Percentiles rank a stretch among this genome's conserved stretches.
These are phyloP conservation scores for Urocyon cinereoargenteus DNA, from an alignment of 2,797 vertebrate species.

Conservation along the genomic window DNA sequence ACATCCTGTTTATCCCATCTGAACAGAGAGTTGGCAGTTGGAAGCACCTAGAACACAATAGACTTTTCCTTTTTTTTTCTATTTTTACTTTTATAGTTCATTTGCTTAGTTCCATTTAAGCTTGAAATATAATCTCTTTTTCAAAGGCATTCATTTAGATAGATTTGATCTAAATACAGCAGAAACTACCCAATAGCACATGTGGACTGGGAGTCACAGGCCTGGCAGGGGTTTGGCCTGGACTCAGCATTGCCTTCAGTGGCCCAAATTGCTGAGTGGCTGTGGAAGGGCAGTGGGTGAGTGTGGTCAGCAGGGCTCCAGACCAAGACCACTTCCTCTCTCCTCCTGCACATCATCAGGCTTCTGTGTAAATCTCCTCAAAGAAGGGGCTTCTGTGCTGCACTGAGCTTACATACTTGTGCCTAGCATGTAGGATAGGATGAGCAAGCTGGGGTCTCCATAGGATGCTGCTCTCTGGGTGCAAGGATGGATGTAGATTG, in stretches of 20 bases:
- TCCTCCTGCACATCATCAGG: neutral
- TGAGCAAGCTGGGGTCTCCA: fast-evolving
- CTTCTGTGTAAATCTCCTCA: neutral
- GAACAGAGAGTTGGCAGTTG: neutral
- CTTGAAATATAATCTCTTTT: neutral
- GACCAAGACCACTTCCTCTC: fast-evolving
- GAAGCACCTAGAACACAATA: no score
- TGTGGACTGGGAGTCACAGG: neutral
- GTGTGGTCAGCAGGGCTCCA: neutral
- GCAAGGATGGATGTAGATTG: fast-evolving
- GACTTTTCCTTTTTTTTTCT: neutral
- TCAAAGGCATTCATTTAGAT: neutral
- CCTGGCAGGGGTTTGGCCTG: neutral
- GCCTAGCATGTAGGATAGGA: fast-evolving
- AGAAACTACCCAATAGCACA: neutral
- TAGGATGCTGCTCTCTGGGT: neutral
- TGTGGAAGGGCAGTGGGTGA: neutral
- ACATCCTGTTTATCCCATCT: fast-evolving
- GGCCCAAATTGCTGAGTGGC: fast-evolving
- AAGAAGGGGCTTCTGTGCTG: no score
- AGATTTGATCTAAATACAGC: neutral
- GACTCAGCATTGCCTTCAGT: neutral
- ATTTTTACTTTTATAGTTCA: neutral
- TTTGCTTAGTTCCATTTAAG: neutral
- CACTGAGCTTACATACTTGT: no score